Evolutionary conservation across 2,113 vertebrate species (phyloP).

Genomic region (Murina feae): DNA sequence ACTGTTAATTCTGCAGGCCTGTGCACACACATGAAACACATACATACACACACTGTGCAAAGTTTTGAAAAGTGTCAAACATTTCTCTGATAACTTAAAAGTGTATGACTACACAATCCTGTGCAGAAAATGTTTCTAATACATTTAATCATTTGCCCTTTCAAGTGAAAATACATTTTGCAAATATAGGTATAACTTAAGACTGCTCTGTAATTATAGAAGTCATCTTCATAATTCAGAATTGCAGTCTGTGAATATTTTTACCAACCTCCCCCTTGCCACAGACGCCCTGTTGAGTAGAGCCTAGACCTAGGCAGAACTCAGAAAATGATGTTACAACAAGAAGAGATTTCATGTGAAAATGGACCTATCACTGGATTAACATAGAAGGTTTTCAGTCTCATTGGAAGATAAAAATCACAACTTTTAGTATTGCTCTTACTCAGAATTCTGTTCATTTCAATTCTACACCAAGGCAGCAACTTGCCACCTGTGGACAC

Average conservation of each 20-base stretch:
- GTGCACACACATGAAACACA: not conserved
- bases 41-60: too few relatives aligned
- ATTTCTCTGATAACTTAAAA: slow-evolving; percentile 15
- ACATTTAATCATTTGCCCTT: not conserved
- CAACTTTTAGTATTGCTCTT: not conserved
- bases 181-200: not conserved
- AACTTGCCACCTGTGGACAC: not conserved
- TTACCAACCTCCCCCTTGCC: not conserved
- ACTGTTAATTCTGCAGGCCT: not conserved
- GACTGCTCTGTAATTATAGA: not conserved
- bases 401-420: not conserved
- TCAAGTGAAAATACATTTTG: not conserved
- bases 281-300: not conserved
- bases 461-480: not conserved
- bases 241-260: not conserved
- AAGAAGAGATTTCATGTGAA: not conserved
- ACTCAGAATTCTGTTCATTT: not conserved
- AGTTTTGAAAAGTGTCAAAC: slow-evolving; percentile 2
- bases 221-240: not conserved
- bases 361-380: not conserved
- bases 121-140: not conserved
- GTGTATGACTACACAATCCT: not conserved
- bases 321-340: not conserved
- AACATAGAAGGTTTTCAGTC: not conserved
- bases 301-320: not conserved